Evolutionary conservation across 2,113 vertebrate species (phyloP).

Genomic region (Tachuris rubrigastra): DNA sequence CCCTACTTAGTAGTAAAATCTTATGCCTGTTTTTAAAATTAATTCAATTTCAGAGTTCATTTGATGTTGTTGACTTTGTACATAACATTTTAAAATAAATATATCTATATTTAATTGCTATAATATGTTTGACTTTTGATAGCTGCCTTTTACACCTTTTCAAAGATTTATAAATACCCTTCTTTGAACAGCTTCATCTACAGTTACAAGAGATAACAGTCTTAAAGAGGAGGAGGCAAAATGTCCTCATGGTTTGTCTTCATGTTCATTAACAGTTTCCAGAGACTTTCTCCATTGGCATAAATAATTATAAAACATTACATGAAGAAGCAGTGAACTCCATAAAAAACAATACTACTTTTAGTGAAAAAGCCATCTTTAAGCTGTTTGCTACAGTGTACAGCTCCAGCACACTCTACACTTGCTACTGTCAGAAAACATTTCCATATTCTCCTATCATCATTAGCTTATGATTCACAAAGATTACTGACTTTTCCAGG

Average conservation of each 20-base stretch:
- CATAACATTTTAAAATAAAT: background rate
- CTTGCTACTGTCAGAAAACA: background rate
- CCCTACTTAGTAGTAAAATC: background rate
- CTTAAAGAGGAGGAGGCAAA: accelerated
- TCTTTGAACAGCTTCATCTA: background rate
- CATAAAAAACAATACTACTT: background rate
- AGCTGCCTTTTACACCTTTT: background rate
- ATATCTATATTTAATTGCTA: background rate
- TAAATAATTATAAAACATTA: background rate
- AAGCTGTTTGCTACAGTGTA: background rate
- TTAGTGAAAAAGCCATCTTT: background rate
- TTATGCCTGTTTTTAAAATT: background rate
- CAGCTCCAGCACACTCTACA: background rate
- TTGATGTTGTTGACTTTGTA: background rate
- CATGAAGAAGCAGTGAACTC: background rate
- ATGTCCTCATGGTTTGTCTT: background rate
- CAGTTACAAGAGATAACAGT: accelerated
- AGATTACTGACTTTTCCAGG: conserved; percentile 73
- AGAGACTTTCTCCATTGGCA: background rate
- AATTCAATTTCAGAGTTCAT: background rate
- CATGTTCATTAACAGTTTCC: background rate
- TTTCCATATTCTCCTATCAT: background rate
- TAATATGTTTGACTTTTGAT: background rate
- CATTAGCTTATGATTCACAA: background rate
- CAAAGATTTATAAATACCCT: background rate